These are phyloP conservation scores for Thecophora atra DNA, from an alignment of 2,888 invertebrate genomes.

Conservation along the genomic window DNA sequence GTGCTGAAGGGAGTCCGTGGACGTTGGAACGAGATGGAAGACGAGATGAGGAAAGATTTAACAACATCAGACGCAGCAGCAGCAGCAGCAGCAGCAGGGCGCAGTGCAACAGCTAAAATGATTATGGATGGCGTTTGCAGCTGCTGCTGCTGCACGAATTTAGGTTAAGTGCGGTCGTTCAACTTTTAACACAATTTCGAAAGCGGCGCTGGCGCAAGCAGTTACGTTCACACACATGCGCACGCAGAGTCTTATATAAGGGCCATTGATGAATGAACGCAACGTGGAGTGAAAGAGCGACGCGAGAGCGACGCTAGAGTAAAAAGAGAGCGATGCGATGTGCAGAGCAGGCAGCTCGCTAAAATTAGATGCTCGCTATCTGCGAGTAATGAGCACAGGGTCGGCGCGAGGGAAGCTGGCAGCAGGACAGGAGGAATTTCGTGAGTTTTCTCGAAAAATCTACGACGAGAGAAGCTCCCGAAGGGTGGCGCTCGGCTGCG, in stretches of 20 bases:
- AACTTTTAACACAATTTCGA: constrained; percentile 64
- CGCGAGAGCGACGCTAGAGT: too few species aligned
- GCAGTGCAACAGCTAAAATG: not conserved
- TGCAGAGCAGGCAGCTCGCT: constrained; percentile 1
- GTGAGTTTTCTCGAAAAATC: not conserved
- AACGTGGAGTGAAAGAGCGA: too few species aligned
- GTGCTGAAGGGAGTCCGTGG: constrained; percentile 29
- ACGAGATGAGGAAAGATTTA: constrained; percentile 7
- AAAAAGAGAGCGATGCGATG: not conserved
- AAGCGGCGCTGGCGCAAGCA: constrained; percentile 32
- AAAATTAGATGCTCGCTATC: not conserved
- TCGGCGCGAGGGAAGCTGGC: not conserved
- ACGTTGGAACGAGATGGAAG: not conserved
- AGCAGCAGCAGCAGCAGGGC: constrained; percentile 21
- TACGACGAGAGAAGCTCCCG: not conserved
- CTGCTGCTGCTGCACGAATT: constrained; percentile 51
- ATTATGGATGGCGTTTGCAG: constrained; percentile 36
- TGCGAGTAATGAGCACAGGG: not conserved
- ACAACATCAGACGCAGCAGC: constrained; percentile 17
- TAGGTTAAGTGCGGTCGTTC: constrained; percentile 66
- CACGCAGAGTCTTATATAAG: not conserved
- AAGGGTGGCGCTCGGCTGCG: too few species aligned
- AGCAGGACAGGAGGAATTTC: not conserved
- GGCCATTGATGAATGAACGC: not conserved
- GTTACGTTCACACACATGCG: not conserved